Base-by-base conservation (phyloP, 2,113 vertebrate species). In the Hoplias malabaricus region DNA sequence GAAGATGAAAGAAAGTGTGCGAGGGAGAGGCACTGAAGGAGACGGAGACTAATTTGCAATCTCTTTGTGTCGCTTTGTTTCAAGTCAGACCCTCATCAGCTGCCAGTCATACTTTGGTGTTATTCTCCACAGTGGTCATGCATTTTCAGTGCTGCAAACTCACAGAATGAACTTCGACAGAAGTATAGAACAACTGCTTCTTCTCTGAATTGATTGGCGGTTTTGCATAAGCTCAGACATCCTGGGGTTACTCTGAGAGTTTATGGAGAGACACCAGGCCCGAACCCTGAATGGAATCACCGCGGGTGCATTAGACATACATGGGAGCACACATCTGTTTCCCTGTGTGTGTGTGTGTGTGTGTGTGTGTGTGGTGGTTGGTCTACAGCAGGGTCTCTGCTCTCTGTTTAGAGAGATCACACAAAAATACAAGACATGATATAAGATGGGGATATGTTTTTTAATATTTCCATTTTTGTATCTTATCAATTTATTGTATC, bases 81-180 rank as follows among this genome's bases (percentile, higher is more conserved):
- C 42, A 79, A 25, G 25, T 34, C 31, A 36, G 27, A 42, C 83
- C 76, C 84, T 88, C 85, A 84, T 61, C 16, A 73, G 38, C 83
- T 78, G 86, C 79, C 88, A 84, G 4, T 86, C 87, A 84, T 1
- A 73, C 73, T 62, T 80, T 40, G 67, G 10, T 14, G 27, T 31
- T n/a, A 38, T 54, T 57, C 69, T 73, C 13, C 27, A 81, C 67
- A 19, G 14, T 62, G 59, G 21, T 69, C 57, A 10, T 79, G 21
- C 12, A 8, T 12, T 16, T 66, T 59, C 12, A 66, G 2, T 33
- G n/a, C 36, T n/a, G 42, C 25, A 63, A 34, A 53, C 14, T 66
- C 23, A n/a, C 69, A 68, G 50, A 34, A 13, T 57, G 57, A 61
- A 61, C 29, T 19, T 61, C 57, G 16, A 19, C 31, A 19, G 25